Conservation (phyloP, 2,888 invertebrate species). For the Tridacna crocea region DNA sequence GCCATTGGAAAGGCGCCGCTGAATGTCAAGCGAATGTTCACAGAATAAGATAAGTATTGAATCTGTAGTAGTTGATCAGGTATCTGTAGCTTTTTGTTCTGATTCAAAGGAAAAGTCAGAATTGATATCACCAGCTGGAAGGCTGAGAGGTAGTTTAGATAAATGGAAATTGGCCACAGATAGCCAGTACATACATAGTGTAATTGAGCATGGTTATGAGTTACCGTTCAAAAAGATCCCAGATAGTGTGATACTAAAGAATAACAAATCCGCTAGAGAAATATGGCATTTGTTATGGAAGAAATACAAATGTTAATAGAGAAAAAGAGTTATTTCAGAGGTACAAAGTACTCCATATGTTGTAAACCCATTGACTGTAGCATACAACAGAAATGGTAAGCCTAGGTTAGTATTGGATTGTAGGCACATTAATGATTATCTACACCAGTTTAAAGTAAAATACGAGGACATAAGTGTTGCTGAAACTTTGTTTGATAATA, state of each 20-base stretch:
- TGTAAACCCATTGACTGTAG: slow-evolving; percentile 55
- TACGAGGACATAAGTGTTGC: background rate
- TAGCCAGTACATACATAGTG: slow-evolving; percentile 30
- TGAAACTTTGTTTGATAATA: background rate
- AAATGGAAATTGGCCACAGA: slow-evolving; percentile 12
- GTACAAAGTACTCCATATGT: slow-evolving; percentile 26
- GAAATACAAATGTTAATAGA: slow-evolving; percentile 42
- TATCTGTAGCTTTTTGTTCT: background rate
- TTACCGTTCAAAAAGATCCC: slow-evolving; percentile 45
- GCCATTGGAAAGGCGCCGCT: slow-evolving; percentile 38
- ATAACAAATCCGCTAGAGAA: slow-evolving; percentile 48
- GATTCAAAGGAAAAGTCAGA: slow-evolving; percentile 26
- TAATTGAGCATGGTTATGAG: slow-evolving; percentile 36
- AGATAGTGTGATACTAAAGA: slow-evolving; percentile 26
- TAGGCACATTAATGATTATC: slow-evolving; percentile 40
- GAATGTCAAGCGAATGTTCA: slow-evolving; percentile 32
- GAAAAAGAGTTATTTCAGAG: slow-evolving; percentile 44
- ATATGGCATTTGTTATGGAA: slow-evolving; percentile 39
- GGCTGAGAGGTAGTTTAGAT: background rate
- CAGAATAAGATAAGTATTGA: slow-evolving; percentile 38
- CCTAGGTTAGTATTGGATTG: slow-evolving; percentile 48
- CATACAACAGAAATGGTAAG: slow-evolving; percentile 43
- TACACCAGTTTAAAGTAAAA: slow-evolving; percentile 24
- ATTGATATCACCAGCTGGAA: slow-evolving; percentile 25
- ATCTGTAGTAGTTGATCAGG: background rate